Evolutionary conservation across 2,113 vertebrate species (phyloP), one percentile per base, ranked within the genome.

Genomic region (Nematolebias whitei): DNA sequence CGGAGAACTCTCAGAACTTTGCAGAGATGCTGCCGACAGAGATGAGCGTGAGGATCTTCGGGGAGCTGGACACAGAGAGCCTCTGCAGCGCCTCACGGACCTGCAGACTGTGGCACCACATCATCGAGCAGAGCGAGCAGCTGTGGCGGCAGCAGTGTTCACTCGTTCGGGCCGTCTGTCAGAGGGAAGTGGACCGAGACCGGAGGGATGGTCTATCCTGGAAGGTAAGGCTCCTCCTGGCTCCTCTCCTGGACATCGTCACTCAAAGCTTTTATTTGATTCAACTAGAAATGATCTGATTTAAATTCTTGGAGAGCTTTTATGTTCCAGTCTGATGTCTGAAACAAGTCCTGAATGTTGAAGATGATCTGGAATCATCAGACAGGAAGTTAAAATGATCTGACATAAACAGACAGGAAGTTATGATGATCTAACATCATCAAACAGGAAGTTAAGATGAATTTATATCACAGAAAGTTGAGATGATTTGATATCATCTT

Each of bases 101-200:
- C 1, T 97, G 95, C 85, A 89, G 53, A 47, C 82, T 76, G 35
- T 98, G 96, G 95, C 89, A 94, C 53, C 1, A 22, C n/a, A 58
- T 80, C 22, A 94, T 96, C 62, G 89, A 90, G 38, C 50, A 78
- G 44, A 91, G 50, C 68, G 93, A 96, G 53, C 48, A 65, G 22
- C 79, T 98, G 18, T 96, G 96, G 96, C 89, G 92, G 76, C 83
- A 50, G 8, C 94, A 93, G 71, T 97, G 95, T 68, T 74, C 93
- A 74, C 85, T 73, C 24, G 50, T 89, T 55, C 65, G 90, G 39
- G 82, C 90, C 1, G 62, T 95, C 24, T 98, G 95, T 67, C 89
- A 47, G 57, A 85, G 85, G 63, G 95, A 98, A 74, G 88, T 96
- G 7, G 93, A 96, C 56, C 5, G 84, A 0, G 95, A 97, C 81